Base-by-base conservation (phyloP, 2,888 invertebrate genomes). In the Crossocerus cetratus region DNA sequence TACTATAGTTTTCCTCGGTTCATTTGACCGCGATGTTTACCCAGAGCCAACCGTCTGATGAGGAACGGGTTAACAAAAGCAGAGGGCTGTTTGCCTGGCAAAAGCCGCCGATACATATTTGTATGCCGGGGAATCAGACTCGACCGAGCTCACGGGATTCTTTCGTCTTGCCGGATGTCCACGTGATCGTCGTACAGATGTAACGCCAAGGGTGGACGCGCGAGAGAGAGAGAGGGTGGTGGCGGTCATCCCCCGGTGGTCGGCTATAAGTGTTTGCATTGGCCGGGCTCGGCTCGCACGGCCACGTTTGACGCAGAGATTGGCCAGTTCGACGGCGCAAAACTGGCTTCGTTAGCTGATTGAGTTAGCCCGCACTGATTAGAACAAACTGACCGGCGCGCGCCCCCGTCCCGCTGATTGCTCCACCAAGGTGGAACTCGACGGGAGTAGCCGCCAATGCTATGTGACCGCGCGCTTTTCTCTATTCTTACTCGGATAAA, bases 301-400 rank as follows among this genome's bases (percentile, higher is more conserved):
- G 74, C 77, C 66, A 75, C 79, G 71, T 67, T 75, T 74, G 70
- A 75, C 63, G 79, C 69, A 63, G 73, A 72, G 83, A 86, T 85
- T 85, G 88, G 87, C 81, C 87, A 81, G 86, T 85, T 84, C 76
- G 80, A 74, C 81, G 78, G 83, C 68, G 82, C 70, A 79, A 82
- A 82, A 83, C 82, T 82, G 74, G 87, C 85, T 88, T 88, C 88
- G 88, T 88, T 90, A 89, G 88, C 82, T 89, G 87, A 89, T 89
- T 84, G 85, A 89, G 88, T 89, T 89, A 89, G 83, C 85, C 82
- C 63, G 72, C 87, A 83, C 89, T 90, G 90, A 90, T 90, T 90
- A 90, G 89, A 89, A 89, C 90, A 89, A 90, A 89, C 90, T 87
- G 86, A 86, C 83, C 85, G 75, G 87, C 80, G 87, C 86, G 86